Percentiles rank a stretch among this genome's conserved stretches.
Conservation (phyloP, 2,797 vertebrate genomes). For the Numenius phaeopus region DNA sequence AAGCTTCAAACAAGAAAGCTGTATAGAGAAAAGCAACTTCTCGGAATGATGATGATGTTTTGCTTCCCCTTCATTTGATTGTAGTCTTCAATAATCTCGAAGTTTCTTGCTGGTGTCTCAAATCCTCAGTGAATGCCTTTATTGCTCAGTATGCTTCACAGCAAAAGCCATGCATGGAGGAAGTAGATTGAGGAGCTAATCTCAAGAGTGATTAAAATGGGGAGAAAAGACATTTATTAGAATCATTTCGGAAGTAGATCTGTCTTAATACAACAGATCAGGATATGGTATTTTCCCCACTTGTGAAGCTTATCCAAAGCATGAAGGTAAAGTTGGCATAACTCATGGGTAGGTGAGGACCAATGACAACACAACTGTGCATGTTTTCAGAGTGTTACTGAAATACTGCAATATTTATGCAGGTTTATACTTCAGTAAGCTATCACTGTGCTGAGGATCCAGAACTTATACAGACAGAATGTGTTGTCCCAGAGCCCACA, state of each 20-base stretch:
- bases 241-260: neutral
- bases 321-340: accelerated
- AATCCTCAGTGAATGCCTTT: neutral
- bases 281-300: neutral
- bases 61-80: neutral
- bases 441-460: conserved; percentile 77
- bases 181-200: neutral
- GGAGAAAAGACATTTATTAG: neutral
- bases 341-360: neutral
- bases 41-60: neutral
- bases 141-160: neutral
- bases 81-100: neutral
- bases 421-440: conserved; percentile 78
- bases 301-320: accelerated
- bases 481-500: conserved; percentile 65
- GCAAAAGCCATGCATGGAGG: neutral
- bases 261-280: neutral
- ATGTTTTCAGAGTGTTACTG: neutral
- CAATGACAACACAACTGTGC: neutral
- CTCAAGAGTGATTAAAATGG: neutral
- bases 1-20: neutral
- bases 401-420: neutral
- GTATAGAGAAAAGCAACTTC: neutral
- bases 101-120: neutral
- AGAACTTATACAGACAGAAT: conserved; percentile 70